phyloP scores from a whole-genome alignment of 2,113 vertebrate species.

The Rhineura floridana region DNA sequence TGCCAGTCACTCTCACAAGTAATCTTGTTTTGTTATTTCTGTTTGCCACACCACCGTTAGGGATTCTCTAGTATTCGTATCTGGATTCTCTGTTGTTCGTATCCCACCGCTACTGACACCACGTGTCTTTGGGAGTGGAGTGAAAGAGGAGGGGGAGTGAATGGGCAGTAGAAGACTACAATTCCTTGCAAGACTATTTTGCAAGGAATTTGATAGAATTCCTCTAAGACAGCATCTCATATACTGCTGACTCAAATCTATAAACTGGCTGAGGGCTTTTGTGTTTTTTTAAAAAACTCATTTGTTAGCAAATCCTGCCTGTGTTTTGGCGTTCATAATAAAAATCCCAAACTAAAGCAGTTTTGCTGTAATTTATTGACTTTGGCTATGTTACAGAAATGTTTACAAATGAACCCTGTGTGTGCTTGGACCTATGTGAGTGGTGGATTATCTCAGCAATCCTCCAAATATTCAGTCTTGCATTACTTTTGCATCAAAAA shows the following conservation, averaged over 20 bases:
- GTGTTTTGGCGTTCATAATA: background rate
- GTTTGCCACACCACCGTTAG: too few relatives aligned
- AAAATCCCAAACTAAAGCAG: background rate
- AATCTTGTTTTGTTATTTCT: too few relatives aligned
- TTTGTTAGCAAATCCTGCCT: background rate
- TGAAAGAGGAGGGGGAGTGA: too few relatives aligned
- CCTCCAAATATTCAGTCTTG: background rate
- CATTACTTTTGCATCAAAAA: background rate
- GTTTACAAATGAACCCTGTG: background rate
- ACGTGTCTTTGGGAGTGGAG: too few relatives aligned
- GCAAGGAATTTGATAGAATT: background rate
- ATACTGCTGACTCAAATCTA: conserved; percentile 3
- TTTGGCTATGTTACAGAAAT: background rate
- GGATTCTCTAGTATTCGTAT: too few relatives aligned
- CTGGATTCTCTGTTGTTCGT: too few relatives aligned
- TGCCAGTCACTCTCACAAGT: too few relatives aligned
- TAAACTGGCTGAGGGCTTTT: background rate
- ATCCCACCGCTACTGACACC: too few relatives aligned
- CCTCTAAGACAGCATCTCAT: background rate
- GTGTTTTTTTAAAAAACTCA: background rate
- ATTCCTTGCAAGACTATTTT: too few relatives aligned
- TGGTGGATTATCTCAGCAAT: background rate
- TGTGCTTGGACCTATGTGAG: background rate
- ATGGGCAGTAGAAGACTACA: too few relatives aligned
- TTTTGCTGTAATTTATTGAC: background rate